Conservation (phyloP, 2,888 invertebrate genomes). For the Rutpela maculata region DNA sequence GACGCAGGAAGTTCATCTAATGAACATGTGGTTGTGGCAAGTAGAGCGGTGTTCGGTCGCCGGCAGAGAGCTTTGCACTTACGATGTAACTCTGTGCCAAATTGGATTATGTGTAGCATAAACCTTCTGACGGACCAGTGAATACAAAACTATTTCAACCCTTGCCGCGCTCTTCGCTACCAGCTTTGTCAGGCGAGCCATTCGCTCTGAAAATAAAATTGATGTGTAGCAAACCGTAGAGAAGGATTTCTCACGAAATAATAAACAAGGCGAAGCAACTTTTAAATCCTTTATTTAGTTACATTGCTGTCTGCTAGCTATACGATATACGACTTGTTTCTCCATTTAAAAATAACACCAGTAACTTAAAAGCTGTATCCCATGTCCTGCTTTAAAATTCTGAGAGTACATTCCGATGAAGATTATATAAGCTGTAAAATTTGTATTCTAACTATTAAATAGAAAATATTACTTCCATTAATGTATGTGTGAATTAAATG, state of each 20-base stretch:
- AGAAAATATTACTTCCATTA: too few relatives aligned
- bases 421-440: too few relatives aligned
- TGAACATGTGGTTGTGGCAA: conserved; percentile 31
- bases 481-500: too few relatives aligned
- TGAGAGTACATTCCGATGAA: background rate
- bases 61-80: conserved; percentile 25
- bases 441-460: too few relatives aligned
- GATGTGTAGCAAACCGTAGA: conserved; percentile 1
- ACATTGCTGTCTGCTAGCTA: background rate
- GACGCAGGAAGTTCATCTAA: conserved; percentile 29
- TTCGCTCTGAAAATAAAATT: conserved; percentile 4
- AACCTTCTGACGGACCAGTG: conserved; percentile 23
- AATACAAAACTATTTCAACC: conserved; percentile 16
- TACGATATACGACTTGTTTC: background rate
- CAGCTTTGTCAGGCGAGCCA: background rate
- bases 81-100: conserved; percentile 27
- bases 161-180: background rate
- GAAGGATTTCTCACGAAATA: conserved; percentile 3
- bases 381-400: background rate
- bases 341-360: background rate
- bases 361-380: background rate
- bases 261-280: conserved; percentile 14
- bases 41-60: conserved; percentile 14
- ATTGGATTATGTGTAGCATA: conserved; percentile 29
- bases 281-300: conserved; percentile 16